Percentiles rank a stretch among this genome's conserved stretches.
phyloP scores from a whole-genome alignment of 92 coral and sea anemone genomes.

The Palythoa caribaeorum region DNA sequence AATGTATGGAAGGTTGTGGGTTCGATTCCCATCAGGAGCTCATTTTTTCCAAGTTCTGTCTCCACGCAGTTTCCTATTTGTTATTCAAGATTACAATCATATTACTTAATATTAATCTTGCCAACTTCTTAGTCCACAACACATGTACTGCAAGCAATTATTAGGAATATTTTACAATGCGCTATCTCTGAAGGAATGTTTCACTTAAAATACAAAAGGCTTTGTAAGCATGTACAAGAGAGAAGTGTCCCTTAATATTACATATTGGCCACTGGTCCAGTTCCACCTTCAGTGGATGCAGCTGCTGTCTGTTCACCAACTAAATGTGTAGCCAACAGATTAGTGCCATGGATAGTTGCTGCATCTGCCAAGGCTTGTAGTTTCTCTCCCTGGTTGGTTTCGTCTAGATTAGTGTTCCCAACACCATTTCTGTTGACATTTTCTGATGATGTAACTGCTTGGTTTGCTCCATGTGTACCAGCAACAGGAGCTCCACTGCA shows the following conservation, averaged over 20 bases:
- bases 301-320: not conserved
- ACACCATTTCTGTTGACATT: not conserved
- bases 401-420: not conserved
- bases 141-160: no score
- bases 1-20: no score
- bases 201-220: no score
- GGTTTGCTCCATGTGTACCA: not conserved
- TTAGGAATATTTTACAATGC: no score
- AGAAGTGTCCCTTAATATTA: not conserved
- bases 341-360: slow-evolving; percentile 8
- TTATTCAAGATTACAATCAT: no score
- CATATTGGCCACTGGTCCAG: not conserved
- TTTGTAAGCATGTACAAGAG: no score
- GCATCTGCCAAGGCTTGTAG: slow-evolving; percentile 28
- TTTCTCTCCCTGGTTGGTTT: not conserved
- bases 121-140: no score
- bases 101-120: no score
- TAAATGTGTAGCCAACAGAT: not conserved
- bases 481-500: not conserved
- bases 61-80: no score
- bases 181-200: no score
- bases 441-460: not conserved
- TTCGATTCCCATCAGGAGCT: no score
- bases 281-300: not conserved
- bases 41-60: no score